Percentiles rank a stretch among this genome's conserved stretches.
These are phyloP conservation scores for Clinocottus analis DNA, from an alignment of 2,113 vertebrate genomes.

Conservation along the genomic window DNA sequence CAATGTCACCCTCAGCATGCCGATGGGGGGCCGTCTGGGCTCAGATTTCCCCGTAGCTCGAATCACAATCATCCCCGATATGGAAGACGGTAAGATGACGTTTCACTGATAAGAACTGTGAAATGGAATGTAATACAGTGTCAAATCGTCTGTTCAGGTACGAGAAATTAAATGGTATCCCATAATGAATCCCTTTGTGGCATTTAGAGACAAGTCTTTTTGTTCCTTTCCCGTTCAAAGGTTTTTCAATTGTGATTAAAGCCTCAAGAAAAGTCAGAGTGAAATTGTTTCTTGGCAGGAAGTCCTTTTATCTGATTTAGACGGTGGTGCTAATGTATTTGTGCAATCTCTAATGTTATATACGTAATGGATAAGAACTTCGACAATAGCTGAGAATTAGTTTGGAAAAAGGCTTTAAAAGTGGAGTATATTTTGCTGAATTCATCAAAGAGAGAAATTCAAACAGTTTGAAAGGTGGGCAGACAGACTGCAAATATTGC, in stretches of 20 bases:
- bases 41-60: conserved; percentile 83
- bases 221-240: neutral
- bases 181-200: conserved; percentile 5
- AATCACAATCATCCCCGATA: conserved; percentile 89
- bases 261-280: conserved; percentile 1
- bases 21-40: conserved; percentile 92
- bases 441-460: conserved; percentile 11
- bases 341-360: neutral
- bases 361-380: neutral
- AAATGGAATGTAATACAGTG: conserved; percentile 22
- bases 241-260: conserved; percentile 21
- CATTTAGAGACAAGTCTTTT: neutral
- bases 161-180: conserved; percentile 10
- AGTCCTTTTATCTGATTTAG: conserved; percentile 12
- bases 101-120: conserved; percentile 31
- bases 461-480: conserved; percentile 8
- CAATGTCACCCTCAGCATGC: conserved; percentile 91
- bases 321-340: neutral
- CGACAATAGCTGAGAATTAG: neutral
- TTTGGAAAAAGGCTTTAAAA: conserved; percentile 6
- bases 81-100: conserved; percentile 89
- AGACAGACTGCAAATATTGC: conserved; percentile 22
- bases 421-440: neutral
- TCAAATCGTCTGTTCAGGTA: conserved; percentile 1
- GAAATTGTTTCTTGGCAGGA: neutral